Percentiles rank a stretch among this genome's conserved stretches.
phyloP scores from a whole-genome alignment of 37 sponge, comb jelly and placozoan species.

The Cliona cf. orientalis region DNA sequence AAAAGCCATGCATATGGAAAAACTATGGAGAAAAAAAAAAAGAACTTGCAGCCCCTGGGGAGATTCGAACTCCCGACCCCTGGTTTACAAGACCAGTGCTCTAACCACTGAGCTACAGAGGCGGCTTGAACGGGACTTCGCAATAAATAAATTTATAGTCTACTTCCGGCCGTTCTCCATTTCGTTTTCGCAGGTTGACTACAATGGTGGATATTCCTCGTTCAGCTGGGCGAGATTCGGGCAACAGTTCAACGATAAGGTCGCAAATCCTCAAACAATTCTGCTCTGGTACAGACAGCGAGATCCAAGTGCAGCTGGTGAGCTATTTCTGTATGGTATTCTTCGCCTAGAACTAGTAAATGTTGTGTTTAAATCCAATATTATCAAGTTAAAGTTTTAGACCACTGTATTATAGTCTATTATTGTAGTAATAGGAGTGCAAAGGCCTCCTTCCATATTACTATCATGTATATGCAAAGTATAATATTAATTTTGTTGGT shows the following conservation, averaged over 20 bases:
- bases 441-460: too few species aligned
- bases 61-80: conserved; percentile 96
- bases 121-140: neutral
- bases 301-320: too few species aligned
- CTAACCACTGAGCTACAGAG: conserved; percentile 97
- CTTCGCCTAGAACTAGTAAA: too few species aligned
- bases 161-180: neutral
- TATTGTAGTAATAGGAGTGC: too few species aligned
- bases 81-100: conserved; percentile 98
- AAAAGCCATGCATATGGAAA: conserved; percentile 27
- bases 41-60: conserved; percentile 76
- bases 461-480: too few species aligned
- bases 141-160: conserved; percentile 2
- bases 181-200: conserved; percentile 76
- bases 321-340: too few species aligned
- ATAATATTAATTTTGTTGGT: too few species aligned
- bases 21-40: conserved; percentile 14
- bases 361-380: too few species aligned
- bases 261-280: conserved; percentile 87
- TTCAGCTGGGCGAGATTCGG: conserved; percentile 85
- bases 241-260: conserved; percentile 72
- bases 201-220: conserved; percentile 68
- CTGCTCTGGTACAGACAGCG: conserved; percentile 52
- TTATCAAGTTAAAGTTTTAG: too few species aligned
- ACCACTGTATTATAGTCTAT: too few species aligned